Base-by-base conservation (phyloP, 2,797 vertebrate species). In the Hozukius guyotensis region DNA sequence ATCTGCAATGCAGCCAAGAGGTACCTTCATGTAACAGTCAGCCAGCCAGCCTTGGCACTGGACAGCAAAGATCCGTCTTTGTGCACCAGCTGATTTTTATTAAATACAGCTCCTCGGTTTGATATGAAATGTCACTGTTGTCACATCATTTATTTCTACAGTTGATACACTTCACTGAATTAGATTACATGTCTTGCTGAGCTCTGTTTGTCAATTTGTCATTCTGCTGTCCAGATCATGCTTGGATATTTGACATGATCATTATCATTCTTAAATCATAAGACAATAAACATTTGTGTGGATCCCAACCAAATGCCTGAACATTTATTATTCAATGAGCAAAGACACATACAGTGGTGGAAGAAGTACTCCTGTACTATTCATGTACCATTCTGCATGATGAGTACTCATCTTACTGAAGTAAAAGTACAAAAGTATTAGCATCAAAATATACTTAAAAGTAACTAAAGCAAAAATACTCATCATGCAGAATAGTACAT, bases 1-100 rank as follows among this genome's bases (percentile, higher is more conserved):
- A 92, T 95, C 94, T 94, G 94, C 93, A 95, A 91, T 95, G 94
- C 94, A 94, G 93, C 91, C 91, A 70, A 82, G 75, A 88, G 83
- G 86, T 72, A 66, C 76, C 69, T 83, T 81, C 68, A 73, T 89
- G 76, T 85, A 87, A 79, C 72, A 85, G 46, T 49, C 46, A 49
- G 69, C 34, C 60, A 56, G 71, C 27, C 42, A 56, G 64, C 61
- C 20, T 78, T 72, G 31, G 72, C 59, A 46, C 55, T 68, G 66
- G 80, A 81, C 66, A 61, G 62, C 59, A 69, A 67, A 64, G 69
- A 85, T 61, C 53, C 69, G 68, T 66, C 56, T 72, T 18, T 81
- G 29, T 71, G 57, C 16, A 5, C 9, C 57, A 38, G 36, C 16
- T 71, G 32, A 78, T 32, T 72, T 62, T 64, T 55, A 63, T 81